Base-by-base conservation (phyloP, 2,797 vertebrate species). In the Arnoldichthys spilopterus region DNA sequence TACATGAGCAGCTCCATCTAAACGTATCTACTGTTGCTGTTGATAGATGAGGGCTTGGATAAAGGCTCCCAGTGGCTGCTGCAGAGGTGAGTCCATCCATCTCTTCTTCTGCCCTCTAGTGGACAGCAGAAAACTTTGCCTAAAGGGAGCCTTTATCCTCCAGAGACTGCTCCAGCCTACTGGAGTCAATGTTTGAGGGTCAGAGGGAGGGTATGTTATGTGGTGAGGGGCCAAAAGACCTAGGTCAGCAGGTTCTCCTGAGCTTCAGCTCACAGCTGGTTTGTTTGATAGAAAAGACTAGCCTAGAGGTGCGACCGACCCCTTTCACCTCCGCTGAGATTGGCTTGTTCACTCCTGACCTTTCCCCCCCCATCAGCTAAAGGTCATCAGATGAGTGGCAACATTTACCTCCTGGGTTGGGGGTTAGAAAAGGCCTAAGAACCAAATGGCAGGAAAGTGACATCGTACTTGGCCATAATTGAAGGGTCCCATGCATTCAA, bases 131-230 rank as follows among this genome's bases (percentile, higher is more conserved):
- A 5, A 70, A 62, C 18, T 1, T 22, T 61, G 45, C 15, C 68
- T 20, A 30, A 62, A 54, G 30, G 58, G n/a, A 69, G 47, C 69
- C 18, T 13, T 47, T 28, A 70, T 22, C 77, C 54, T 70, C 40
- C 67, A 64, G 72, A 43, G 43, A 9, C 7, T 69, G 59, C 37
- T 59, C 22, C 16, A 20, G 47, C 32, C 54, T 26, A 72, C 5
- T 40, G 24, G 16, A 75, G 76, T 43, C 78, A 1, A 34, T 79
- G 70, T 85, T 87, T 82, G 70, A 82, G 85, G 86, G 87, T 91
- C 81, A 90, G 53, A 47, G 68, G 70, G 78, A 45, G 67, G 64
- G 76, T 68, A 40, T 73, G 74, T 61, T 16, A 67, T 32, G 69
- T 47, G n/a, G 28, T 30, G 12, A 32, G 67, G 45, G 61, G 68